Evolutionary conservation across 2,797 vertebrate genomes (phyloP).

Genomic region (Periparus ater): DNA sequence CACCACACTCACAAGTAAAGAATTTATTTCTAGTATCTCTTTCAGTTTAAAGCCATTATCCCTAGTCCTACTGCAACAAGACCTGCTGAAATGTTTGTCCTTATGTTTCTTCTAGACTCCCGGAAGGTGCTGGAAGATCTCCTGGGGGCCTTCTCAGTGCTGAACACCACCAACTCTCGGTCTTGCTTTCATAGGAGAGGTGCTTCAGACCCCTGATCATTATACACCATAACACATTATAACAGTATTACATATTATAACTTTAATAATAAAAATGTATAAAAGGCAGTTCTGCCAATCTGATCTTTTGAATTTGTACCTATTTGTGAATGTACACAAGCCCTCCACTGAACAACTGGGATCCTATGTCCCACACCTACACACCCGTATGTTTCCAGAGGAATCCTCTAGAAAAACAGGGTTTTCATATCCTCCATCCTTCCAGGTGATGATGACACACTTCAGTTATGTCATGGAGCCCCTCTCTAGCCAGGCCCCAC

Average conservation of each 20-base stretch:
- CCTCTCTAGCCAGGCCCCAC: neutral
- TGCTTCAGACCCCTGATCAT: neutral
- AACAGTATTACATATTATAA: neutral
- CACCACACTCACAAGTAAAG: neutral
- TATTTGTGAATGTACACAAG: neutral
- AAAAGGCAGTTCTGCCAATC: accelerated
- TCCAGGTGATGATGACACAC: neutral
- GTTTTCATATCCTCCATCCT: neutral
- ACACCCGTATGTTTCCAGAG: accelerated
- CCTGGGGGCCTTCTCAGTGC: neutral
- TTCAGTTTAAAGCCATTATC: neutral
- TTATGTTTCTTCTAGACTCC: neutral
- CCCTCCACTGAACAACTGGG: neutral
- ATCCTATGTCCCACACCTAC: neutral
- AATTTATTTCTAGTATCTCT: neutral
- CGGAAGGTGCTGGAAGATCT: neutral
- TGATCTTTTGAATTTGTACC: neutral
- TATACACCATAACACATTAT: neutral
- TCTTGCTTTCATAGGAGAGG: neutral
- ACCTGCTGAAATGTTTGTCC: neutral
- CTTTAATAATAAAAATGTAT: neutral
- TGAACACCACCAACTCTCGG: accelerated
- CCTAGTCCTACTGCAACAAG: neutral
- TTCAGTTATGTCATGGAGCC: neutral
- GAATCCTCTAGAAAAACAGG: neutral